Percentiles rank a stretch among this genome's conserved stretches.
These are phyloP conservation scores for Lasioglossum figueresi DNA, from an alignment of 2,888 invertebrate species.

Conservation along the genomic window DNA sequence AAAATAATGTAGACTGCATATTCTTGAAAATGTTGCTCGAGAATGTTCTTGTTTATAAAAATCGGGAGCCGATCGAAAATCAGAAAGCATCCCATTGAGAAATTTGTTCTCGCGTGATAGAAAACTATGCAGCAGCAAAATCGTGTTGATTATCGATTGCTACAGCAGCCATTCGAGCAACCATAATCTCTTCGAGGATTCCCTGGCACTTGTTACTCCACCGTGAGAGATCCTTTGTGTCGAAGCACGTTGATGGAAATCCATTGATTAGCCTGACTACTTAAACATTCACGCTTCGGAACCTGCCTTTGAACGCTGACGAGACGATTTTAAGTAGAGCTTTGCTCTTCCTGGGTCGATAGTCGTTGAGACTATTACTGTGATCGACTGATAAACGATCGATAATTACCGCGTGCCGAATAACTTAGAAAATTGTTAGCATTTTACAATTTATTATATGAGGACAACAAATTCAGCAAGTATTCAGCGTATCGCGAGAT, in stretches of 20 bases:
- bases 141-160: neutral
- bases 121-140: neutral
- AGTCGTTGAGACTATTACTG: neutral
- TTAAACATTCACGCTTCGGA: neutral
- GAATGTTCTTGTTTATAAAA: neutral
- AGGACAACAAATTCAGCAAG: neutral
- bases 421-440: neutral
- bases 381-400: neutral
- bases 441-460: neutral
- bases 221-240: neutral
- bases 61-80: neutral
- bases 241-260: neutral
- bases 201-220: constrained; percentile 1
- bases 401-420: neutral
- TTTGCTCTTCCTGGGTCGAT: neutral
- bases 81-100: neutral
- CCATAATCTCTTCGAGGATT: neutral
- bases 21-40: neutral
- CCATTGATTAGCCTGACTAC: neutral
- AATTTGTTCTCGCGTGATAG: neutral
- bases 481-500: neutral
- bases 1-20: neutral
- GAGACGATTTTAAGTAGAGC: neutral
- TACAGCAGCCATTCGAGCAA: neutral
- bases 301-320: neutral